Evolutionary conservation across 53 echinoderm and acorn worm genomes (phyloP), one percentile per base, ranked within the genome.

Genomic region (Astropecten irregularis): DNA sequence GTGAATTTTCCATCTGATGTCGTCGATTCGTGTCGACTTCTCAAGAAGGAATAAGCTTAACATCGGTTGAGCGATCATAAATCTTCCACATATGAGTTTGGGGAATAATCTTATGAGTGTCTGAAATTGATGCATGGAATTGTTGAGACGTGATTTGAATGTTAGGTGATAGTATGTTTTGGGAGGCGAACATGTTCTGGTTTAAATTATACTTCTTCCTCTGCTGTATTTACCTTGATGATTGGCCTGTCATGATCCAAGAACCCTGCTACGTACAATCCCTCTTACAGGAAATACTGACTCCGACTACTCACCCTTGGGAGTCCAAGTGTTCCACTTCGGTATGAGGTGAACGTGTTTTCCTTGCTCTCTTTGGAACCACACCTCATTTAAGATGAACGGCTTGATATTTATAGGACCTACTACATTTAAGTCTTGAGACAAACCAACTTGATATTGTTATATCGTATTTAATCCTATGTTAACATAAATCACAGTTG

Each of bases 131-230:
- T 27, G 0, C 2, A 31, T 58, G 59, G 31, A 58, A 29, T 58
- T 58, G 59, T 31, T 58, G 59, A 58, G 59, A 29, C 59, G 31
- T 29, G 30, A 58, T n/a, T n/a, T 58, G 28, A 58, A 58, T 58
- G 59, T 58, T 58, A 29, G 21, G 56, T 14, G 56, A 25, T 74
- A 25, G 57, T 38, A 40, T 19, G 57, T 74, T 27, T 13, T 22
- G 40, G 58, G 38, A 22, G 57, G 37, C 36, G 9, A 32, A 32
- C 20, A n/a, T n/a, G n/a, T n/a, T 54, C 54, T 74, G 74, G 28
- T 74, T 74, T 74, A 40, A 74, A 74, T 74, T 74, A 74, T 30
- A 35, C 38, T 50, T 21, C 74, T 74, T 74, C 74, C 74, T 74
- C 13, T 74, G 74, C 54, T 37, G 56, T 74, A 26, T 73, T 73